These are phyloP conservation scores for Trypoxylon attenuatum DNA, from an alignment of 2,888 invertebrate genomes.

Conservation along the genomic window DNA sequence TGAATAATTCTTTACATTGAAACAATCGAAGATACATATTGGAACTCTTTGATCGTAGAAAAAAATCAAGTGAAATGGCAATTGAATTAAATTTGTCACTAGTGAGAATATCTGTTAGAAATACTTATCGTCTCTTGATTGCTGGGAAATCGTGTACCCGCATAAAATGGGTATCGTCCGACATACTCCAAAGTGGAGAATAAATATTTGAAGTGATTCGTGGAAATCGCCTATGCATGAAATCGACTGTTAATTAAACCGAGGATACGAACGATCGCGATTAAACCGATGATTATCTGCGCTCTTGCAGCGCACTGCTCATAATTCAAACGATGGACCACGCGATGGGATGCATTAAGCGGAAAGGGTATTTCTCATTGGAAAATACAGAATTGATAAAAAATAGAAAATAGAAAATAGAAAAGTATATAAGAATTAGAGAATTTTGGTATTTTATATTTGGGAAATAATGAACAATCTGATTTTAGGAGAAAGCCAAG, in stretches of 20 bases:
- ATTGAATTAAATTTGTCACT: too few relatives aligned
- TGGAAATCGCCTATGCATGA: background rate
- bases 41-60: too few relatives aligned
- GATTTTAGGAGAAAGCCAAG: background rate
- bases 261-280: slow-evolving; percentile 1
- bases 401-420: background rate
- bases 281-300: slow-evolving; percentile 17
- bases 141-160: too few relatives aligned
- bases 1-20: too few relatives aligned
- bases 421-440: too few relatives aligned
- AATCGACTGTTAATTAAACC: slow-evolving; percentile 27
- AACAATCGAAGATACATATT: too few relatives aligned
- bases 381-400: background rate
- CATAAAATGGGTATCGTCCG: background rate
- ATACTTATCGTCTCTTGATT: too few relatives aligned
- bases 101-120: too few relatives aligned
- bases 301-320: slow-evolving; percentile 4
- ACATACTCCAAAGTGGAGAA: background rate
- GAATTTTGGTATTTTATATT: too few relatives aligned
- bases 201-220: slow-evolving; percentile 17
- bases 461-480: background rate
- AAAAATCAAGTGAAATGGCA: too few relatives aligned
- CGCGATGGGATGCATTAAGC: too few relatives aligned
- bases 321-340: too few relatives aligned
- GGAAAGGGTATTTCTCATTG: background rate